Evolutionary conservation across 2,113 vertebrate genomes (phyloP).

Genomic region (Solea senegalensis): DNA sequence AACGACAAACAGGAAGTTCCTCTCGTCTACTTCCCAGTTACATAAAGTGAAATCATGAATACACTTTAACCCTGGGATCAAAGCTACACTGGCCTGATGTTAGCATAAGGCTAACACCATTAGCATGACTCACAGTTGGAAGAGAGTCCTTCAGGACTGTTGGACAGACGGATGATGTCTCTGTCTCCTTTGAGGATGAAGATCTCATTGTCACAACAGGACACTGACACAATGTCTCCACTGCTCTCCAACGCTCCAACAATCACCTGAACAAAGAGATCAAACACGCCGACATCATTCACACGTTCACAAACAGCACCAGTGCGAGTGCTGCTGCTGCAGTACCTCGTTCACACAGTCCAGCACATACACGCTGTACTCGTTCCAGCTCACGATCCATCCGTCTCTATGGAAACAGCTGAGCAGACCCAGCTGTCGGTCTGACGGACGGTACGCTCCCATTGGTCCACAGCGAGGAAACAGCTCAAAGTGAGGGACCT

Average conservation of each 20-base stretch:
- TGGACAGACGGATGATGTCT: conserved; percentile 93
- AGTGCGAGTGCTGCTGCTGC: too few species aligned
- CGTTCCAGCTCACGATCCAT: conserved; percentile 97
- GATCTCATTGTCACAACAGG: conserved; percentile 94
- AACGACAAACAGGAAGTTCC: too few species aligned
- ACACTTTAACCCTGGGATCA: too few species aligned
- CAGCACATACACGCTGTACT: conserved; percentile 93
- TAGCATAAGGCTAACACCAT: not conserved
- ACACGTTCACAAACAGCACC: not conserved
- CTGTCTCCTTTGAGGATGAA: conserved; percentile 95
- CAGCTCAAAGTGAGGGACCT: conserved; percentile 88
- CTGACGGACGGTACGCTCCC: conserved; percentile 80
- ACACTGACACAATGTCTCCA: conserved; percentile 95
- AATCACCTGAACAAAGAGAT: conserved; percentile 76
- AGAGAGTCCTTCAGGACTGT: conserved; percentile 86
- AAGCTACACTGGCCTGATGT: too few species aligned
- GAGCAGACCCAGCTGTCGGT: conserved; percentile 90
- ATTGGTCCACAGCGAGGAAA: conserved; percentile 85
- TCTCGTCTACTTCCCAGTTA: too few species aligned
- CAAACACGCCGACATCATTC: not conserved
- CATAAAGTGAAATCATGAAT: too few species aligned
- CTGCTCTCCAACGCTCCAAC: conserved; percentile 92
- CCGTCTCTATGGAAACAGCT: conserved; percentile 90
- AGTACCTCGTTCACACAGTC: conserved; percentile 87
- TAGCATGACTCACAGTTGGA: conserved; percentile 82